Base-by-base conservation (phyloP, 2,113 vertebrate genomes). In the Trichomycterus rosablanca region DNA sequence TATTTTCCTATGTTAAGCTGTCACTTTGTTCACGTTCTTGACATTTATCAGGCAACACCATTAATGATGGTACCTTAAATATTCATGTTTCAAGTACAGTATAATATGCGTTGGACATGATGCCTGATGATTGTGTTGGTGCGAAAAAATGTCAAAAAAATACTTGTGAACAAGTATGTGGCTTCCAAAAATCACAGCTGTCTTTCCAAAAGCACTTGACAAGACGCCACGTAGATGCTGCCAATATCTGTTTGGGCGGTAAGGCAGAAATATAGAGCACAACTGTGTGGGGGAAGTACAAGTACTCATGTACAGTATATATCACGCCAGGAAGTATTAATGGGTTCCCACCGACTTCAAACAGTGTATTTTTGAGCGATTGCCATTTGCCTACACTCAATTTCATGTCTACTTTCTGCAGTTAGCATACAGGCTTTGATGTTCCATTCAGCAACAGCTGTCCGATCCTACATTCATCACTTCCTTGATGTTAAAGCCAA, bases 201-300 rank as follows among this genome's bases (percentile, higher is more conserved):
- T 20, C 15, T 39, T 32, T 56, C 18, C 8, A 18, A 51, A 50
- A 61, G 35, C 19, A 39, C 44, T 19, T 40, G 45, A 49, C 24
- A 37, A 28, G 51, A 54, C n/a, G 7, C 18, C 12, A 35, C 12
- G 16, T 4, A 22, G 22, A 40, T 5, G 19, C 35, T 23, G 52
- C 35, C 52, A 40, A 15, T 37, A 22, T 24, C 52, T 7, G 15
- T n/a, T 35, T 22, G 20, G 22, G 18, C n/a, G 9, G 20, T 8
- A 7, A 18, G 35, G 22, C 19, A 55, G 34, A 23, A 37, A 20
- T 16, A 39, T 40, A 23, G 20, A 51, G n/a, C 0, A 8, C n/a
- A n/a, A n/a, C 26, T 32, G 28, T 15, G 20, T 32, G 11, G 14
- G 7, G 28, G 24, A 50, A 26, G 23, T 11, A 22, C 34, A 40